phyloP scores from a whole-genome alignment of 2,113 vertebrate genomes.

The Psammodynastes pulverulentus region DNA sequence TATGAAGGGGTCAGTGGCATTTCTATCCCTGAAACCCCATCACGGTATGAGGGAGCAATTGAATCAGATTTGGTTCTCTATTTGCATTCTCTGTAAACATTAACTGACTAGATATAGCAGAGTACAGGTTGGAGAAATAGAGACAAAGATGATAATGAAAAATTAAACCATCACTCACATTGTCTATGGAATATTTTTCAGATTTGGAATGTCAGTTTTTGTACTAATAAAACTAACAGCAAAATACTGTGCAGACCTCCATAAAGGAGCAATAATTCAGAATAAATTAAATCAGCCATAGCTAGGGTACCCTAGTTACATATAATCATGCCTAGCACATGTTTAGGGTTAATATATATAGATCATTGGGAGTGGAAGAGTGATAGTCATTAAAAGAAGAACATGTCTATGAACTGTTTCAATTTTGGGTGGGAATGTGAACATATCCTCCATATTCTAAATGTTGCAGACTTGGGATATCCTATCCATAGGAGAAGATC shows the following conservation, averaged over 20 bases:
- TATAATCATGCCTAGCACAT: not conserved
- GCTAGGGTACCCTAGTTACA: not conserved
- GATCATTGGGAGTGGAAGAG: not conserved
- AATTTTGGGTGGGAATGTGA: not conserved
- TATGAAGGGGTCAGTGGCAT: not conserved
- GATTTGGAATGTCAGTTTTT: not conserved
- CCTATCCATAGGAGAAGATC: not conserved
- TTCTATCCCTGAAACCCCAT: not conserved
- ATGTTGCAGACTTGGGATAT: not conserved
- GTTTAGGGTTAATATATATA: not conserved
- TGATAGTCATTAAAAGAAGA: not conserved
- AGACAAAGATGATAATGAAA: not conserved
- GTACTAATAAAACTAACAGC: not conserved
- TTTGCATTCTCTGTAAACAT: not conserved
- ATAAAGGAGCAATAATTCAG: not conserved
- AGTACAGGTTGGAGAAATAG: not conserved
- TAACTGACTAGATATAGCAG: not conserved
- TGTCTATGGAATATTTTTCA: conserved; percentile 24
- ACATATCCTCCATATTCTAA: not conserved
- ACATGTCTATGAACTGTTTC: not conserved
- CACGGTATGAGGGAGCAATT: not conserved
- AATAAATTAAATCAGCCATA: conserved; percentile 27
- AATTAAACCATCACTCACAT: not conserved
- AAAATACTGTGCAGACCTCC: not conserved
- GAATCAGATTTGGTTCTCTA: not conserved